phyloP scores from a whole-genome alignment of 2,797 vertebrate species.

The Mus minutoides region DNA sequence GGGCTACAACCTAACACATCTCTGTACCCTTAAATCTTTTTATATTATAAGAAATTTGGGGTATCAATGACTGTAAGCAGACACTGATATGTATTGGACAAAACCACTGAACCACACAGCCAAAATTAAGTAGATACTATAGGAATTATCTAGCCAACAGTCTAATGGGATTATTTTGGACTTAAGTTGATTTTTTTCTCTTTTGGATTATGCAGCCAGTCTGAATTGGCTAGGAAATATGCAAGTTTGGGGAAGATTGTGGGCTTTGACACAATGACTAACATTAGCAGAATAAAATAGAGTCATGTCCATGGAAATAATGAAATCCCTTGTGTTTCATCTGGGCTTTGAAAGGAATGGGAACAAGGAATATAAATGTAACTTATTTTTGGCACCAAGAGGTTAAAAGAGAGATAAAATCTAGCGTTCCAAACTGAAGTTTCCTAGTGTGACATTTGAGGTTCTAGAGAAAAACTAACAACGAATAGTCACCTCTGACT shows the following conservation, averaged over 20 bases:
- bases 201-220: background rate
- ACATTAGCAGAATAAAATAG: conserved; percentile 19
- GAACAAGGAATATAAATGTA: conserved; percentile 21
- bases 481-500: conserved; percentile 1
- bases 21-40: conserved; percentile 26
- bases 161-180: conserved; percentile 68
- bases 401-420: conserved; percentile 47
- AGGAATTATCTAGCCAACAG: conserved; percentile 62
- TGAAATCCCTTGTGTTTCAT: conserved; percentile 50
- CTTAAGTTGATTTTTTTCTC: background rate
- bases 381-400: background rate
- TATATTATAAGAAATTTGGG: conserved; percentile 21
- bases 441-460: conserved; percentile 36
- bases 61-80: background rate
- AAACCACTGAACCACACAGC: conserved; percentile 40
- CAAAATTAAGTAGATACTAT: conserved; percentile 51
- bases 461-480: conserved; percentile 27
- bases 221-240: conserved; percentile 28
- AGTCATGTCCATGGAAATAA: conserved; percentile 40
- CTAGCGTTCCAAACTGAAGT: conserved; percentile 22
- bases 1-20: background rate
- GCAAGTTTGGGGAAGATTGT: conserved; percentile 17
- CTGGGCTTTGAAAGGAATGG: conserved; percentile 50
- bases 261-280: conserved; percentile 39
- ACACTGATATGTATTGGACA: conserved; percentile 51